Evolutionary conservation across 2,888 invertebrate genomes (phyloP).

Genomic region (Invenusta paracnida): DNA sequence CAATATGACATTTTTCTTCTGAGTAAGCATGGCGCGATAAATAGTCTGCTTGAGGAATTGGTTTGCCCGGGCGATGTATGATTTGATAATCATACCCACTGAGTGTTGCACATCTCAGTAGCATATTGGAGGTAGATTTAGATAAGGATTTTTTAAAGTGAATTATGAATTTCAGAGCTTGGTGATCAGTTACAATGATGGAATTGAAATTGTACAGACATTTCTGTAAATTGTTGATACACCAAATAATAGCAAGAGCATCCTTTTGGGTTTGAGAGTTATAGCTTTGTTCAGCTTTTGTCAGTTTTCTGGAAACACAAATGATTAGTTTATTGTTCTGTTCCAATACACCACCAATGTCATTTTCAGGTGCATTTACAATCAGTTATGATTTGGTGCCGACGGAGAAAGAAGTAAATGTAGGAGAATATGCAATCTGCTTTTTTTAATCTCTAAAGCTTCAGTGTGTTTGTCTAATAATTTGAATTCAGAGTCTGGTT

Average conservation of each 20-base stretch:
- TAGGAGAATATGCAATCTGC: not conserved
- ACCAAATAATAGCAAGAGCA: not conserved
- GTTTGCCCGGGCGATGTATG: not conserved
- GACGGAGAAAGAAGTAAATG: not conserved
- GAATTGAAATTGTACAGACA: not conserved
- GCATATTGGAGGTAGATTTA: not conserved
- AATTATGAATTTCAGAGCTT: not conserved
- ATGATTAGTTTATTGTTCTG: not conserved
- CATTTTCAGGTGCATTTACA: not conserved
- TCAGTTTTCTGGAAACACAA: not conserved
- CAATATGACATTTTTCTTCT: not conserved
- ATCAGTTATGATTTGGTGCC: not conserved
- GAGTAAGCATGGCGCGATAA: not conserved
- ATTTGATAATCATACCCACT: conserved; percentile 1
- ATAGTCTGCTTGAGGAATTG: not conserved
- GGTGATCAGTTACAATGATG: conserved; percentile 1
- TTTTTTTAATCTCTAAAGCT: not conserved
- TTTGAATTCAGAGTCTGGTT: not conserved
- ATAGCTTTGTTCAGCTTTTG: not conserved
- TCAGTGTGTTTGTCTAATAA: not conserved
- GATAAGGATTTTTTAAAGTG: not conserved
- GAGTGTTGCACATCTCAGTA: not conserved
- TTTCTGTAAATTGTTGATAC: not conserved
- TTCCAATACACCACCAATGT: not conserved
- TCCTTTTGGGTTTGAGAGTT: conserved; percentile 14